A percentile compares a stretch with the other conserved stretches of the same genome.
These are phyloP conservation scores for Zosterops pallidus DNA, from an alignment of 2,113 vertebrate genomes.

Conservation along the genomic window DNA sequence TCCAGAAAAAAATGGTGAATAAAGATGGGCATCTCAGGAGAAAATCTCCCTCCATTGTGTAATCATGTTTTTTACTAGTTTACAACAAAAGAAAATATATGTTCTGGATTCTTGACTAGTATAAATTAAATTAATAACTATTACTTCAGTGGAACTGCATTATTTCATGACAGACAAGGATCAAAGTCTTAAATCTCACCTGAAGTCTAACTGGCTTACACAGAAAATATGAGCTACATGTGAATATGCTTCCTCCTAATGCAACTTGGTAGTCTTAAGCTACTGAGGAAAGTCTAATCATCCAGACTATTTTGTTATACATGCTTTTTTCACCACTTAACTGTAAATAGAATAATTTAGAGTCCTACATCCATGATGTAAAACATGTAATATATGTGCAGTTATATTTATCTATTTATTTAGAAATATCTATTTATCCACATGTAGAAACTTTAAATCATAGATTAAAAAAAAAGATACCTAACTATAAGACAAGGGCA, in stretches of 20 bases:
- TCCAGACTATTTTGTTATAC: neutral
- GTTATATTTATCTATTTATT: neutral
- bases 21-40: neutral
- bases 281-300: neutral
- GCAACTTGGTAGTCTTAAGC: neutral
- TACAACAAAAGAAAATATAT: neutral
- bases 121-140: neutral
- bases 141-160: neutral
- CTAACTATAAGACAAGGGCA: neutral
- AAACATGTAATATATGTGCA: neutral
- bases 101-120: neutral
- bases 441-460: neutral
- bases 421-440: neutral
- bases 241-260: neutral
- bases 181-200: neutral
- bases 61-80: neutral
- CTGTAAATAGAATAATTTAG: neutral
- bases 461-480: neutral
- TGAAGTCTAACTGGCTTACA: neutral
- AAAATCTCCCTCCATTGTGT: neutral
- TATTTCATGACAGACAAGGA: neutral
- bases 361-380: neutral
- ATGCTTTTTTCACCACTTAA: neutral
- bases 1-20: neutral
- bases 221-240: neutral